These are phyloP conservation scores for Pocillopora meandrina DNA, from an alignment of 92 coral and sea anemone genomes.

Conservation along the genomic window DNA sequence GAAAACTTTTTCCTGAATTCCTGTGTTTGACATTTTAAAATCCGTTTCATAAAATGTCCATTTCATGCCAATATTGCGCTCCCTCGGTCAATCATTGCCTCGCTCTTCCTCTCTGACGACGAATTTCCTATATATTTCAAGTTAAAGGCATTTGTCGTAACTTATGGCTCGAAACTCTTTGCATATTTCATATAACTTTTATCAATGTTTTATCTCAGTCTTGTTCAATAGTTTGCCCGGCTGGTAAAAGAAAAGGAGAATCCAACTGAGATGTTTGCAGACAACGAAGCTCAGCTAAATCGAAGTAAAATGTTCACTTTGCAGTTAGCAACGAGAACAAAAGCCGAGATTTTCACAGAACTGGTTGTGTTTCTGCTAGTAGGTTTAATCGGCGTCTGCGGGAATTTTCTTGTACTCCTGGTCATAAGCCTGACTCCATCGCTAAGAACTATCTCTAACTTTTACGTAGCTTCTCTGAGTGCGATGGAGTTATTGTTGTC, in stretches of 20 bases:
- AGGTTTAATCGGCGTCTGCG: slow-evolving; percentile 29
- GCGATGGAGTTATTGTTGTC: slow-evolving; percentile 6
- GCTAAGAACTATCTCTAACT: slow-evolving; percentile 13
- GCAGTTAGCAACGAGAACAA: slow-evolving; percentile 7
- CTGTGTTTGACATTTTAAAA: too few relatives aligned
- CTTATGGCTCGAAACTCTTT: too few relatives aligned
- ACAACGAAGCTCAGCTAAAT: not conserved
- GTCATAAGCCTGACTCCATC: slow-evolving; percentile 1
- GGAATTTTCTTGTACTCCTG: slow-evolving; percentile 16
- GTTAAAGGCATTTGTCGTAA: too few relatives aligned
- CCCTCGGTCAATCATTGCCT: too few relatives aligned
- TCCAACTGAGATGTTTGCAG: not conserved
- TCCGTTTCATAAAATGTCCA: too few relatives aligned
- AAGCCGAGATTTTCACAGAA: slow-evolving; percentile 27
- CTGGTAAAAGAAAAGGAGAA: not conserved
- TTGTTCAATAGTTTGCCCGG: not conserved
- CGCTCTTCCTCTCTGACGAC: too few relatives aligned
- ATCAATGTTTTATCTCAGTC: not conserved
- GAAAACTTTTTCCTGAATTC: too few relatives aligned
- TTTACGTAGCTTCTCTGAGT: slow-evolving; percentile 7
- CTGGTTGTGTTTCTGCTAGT: not conserved
- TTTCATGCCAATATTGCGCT: too few relatives aligned
- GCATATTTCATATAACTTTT: not conserved
- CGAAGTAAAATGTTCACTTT: not conserved
- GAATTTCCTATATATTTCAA: too few relatives aligned